Evolutionary conservation across 2,888 invertebrate species (phyloP).

Genomic region (Nemotelus nigrinus): DNA sequence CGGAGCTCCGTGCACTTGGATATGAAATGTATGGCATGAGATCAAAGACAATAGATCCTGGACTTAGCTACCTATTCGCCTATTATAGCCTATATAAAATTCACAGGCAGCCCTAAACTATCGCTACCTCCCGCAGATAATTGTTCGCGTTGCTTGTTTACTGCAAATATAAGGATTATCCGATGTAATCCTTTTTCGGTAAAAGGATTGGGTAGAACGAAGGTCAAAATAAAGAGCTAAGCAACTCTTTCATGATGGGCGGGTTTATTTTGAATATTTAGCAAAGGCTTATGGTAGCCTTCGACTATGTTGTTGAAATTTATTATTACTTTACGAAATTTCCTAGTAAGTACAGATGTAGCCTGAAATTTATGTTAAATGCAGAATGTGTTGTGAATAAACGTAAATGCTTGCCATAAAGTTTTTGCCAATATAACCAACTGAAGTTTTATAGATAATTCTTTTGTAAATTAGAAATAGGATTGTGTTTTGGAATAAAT

Average conservation of each 20-base stretch:
- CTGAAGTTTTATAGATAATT: too few species aligned
- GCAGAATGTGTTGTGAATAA: too few species aligned
- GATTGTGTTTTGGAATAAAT: too few species aligned
- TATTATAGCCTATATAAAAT: too few species aligned
- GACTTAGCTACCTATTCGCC: too few species aligned
- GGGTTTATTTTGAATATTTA: constrained; percentile 63
- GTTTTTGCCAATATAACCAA: too few species aligned
- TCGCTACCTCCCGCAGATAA: constrained; percentile 14
- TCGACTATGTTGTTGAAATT: constrained; percentile 14
- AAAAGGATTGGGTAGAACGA: constrained; percentile 25
- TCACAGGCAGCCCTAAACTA: neutral
- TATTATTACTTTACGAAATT: constrained; percentile 32
- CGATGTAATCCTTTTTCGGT: constrained; percentile 54
- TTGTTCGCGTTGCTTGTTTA: constrained; percentile 57
- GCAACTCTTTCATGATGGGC: constrained; percentile 55
- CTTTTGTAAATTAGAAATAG: too few species aligned
- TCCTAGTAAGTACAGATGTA: too few species aligned
- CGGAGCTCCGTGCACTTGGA: neutral
- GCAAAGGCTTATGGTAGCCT: constrained; percentile 61
- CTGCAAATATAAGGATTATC: constrained; percentile 62
- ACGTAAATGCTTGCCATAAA: too few species aligned
- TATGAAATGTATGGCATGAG: neutral
- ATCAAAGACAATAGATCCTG: too few species aligned
- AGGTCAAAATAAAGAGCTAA: constrained; percentile 4
- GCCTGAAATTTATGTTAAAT: too few species aligned